phyloP scores from a whole-genome alignment of 2,888 invertebrate species.

The Chrysodeixis includens region DNA sequence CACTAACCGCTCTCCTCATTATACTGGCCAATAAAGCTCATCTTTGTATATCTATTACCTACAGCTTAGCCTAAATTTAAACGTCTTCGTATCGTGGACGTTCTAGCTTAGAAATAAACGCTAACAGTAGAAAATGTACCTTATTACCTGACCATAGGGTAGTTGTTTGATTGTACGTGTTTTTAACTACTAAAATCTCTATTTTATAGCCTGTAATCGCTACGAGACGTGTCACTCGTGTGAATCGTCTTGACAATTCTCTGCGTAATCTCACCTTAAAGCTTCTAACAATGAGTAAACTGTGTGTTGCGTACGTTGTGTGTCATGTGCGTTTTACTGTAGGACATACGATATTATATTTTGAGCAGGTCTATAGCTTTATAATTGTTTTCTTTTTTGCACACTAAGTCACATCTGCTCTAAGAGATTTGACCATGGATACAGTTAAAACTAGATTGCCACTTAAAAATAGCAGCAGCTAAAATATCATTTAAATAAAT shows the following conservation, averaged over 20 bases:
- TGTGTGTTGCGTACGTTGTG: constrained; percentile 26
- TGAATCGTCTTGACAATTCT: constrained; percentile 40
- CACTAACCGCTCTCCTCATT: constrained; percentile 37
- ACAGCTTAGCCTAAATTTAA: constrained; percentile 50
- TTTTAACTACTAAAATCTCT: constrained; percentile 45
- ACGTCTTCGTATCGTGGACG: constrained; percentile 30
- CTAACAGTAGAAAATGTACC: constrained; percentile 18
- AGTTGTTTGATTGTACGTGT: constrained; percentile 10
- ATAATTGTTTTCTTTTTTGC: not conserved
- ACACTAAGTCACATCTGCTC: not conserved
- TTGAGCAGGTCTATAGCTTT: not conserved
- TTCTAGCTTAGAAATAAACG: constrained; percentile 40
- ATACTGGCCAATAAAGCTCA: constrained; percentile 30
- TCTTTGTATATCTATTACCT: constrained; percentile 59
- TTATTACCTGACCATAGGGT: constrained; percentile 17
- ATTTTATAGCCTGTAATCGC: constrained; percentile 51
- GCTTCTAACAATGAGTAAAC: constrained; percentile 33
- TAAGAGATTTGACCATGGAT: not conserved
- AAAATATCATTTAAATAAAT: too few relatives aligned
- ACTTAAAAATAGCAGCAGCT: too few relatives aligned
- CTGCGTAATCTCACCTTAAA: constrained; percentile 43
- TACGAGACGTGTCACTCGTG: constrained; percentile 38
- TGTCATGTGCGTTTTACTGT: not conserved
- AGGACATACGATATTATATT: not conserved
- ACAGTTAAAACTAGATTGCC: not conserved